These are phyloP conservation scores for Bufo gargarizans DNA, from an alignment of 2,113 vertebrate species.

Conservation along the genomic window DNA sequence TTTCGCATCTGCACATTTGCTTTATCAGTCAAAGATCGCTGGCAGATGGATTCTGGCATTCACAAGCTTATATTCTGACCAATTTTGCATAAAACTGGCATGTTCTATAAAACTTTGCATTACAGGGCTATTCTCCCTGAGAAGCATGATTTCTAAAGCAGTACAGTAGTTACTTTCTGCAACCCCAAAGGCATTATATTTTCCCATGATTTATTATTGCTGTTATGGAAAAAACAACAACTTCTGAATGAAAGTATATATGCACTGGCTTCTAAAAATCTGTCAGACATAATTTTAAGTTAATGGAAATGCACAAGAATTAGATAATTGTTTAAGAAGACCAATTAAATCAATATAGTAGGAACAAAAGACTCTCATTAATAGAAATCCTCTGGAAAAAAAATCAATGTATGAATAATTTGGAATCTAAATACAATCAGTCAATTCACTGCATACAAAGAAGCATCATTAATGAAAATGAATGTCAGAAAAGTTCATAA, in stretches of 20 bases:
- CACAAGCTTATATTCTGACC: too few relatives aligned
- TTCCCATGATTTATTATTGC: neutral
- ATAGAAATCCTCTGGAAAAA: conserved; percentile 24
- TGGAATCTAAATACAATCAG: conserved; percentile 10
- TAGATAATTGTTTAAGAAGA: conserved; percentile 8
- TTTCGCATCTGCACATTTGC: too few relatives aligned
- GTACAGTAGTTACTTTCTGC: too few relatives aligned
- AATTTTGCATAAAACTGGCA: too few relatives aligned
- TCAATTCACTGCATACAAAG: conserved; percentile 22
- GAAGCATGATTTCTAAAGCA: too few relatives aligned
- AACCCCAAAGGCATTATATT: too few relatives aligned
- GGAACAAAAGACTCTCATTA: conserved; percentile 31
- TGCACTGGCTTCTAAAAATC: neutral
- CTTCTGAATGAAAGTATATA: neutral
- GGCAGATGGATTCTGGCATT: too few relatives aligned
- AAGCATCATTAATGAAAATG: conserved; percentile 18
- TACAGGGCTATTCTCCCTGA: too few relatives aligned
- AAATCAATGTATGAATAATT: conserved; percentile 16
- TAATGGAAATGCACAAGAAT: neutral
- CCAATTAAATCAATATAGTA: conserved; percentile 23
- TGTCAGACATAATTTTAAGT: neutral
- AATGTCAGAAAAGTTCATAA: conserved; percentile 31
- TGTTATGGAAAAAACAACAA: too few relatives aligned
- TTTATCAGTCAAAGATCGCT: too few relatives aligned
- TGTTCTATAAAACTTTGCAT: too few relatives aligned